Conservation (phyloP, 2,797 vertebrate species). For the Silurus lanzhouensis region DNA sequence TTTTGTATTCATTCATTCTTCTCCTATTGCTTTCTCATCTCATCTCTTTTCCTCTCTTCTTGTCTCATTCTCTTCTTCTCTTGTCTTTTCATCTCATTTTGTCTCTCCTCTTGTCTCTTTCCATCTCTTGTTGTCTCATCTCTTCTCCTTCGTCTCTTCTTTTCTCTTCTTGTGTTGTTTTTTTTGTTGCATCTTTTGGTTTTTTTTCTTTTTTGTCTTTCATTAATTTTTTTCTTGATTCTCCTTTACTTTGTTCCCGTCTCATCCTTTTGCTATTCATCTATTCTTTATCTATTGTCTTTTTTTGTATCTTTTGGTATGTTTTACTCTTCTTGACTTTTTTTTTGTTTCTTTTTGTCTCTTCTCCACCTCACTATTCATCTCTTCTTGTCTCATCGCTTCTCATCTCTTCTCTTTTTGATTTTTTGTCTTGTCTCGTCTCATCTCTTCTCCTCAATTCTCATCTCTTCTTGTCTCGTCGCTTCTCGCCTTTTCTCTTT, state of each 20-base stretch:
- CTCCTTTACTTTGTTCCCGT: neutral
- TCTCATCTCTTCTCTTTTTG: neutral
- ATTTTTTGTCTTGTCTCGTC: too few species aligned
- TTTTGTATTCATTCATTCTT: neutral
- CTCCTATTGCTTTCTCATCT: neutral
- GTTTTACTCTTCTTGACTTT: neutral
- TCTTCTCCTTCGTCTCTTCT: neutral
- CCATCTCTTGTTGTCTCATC: neutral
- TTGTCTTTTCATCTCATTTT: too few species aligned
- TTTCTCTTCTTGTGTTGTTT: neutral
- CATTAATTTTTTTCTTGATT: neutral
- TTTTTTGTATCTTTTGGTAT: too few species aligned
- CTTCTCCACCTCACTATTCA: constrained; percentile 21
- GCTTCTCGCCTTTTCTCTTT: too few species aligned
- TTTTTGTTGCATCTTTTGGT: neutral
- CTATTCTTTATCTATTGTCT: too few species aligned
- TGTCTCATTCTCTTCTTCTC: neutral
- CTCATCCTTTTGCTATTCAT: neutral
- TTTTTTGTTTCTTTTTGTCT: neutral
- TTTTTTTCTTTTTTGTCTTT: neutral
- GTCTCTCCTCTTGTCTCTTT: too few species aligned
- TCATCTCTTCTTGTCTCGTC: too few species aligned
- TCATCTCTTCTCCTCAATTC: too few species aligned
- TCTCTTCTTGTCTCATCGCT: constrained; percentile 23
- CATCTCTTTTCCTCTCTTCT: constrained; percentile 31